phyloP scores from a whole-genome alignment of 2,113 vertebrate species.

The Steatornis caripensis region DNA sequence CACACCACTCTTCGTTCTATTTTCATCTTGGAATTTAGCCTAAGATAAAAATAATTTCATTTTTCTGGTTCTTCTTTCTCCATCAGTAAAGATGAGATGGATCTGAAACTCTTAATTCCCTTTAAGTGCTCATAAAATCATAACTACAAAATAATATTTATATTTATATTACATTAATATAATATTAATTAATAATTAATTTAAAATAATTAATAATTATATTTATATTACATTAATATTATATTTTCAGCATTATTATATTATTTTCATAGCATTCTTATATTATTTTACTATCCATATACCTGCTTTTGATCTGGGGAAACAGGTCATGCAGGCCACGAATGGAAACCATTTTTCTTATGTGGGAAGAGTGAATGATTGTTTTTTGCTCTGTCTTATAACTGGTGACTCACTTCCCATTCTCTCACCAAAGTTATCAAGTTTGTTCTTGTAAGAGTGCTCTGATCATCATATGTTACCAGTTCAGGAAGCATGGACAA shows the following conservation, averaged over 20 bases:
- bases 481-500: background rate
- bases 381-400: background rate
- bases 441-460: background rate
- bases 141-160: background rate
- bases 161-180: too few species aligned
- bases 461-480: background rate
- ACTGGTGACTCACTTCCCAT: background rate
- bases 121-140: background rate
- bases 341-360: background rate
- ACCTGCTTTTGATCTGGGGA: background rate
- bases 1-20: background rate
- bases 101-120: background rate
- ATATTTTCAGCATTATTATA: background rate
- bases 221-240: too few species aligned
- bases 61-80: background rate
- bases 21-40: background rate
- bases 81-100: background rate
- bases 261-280: background rate
- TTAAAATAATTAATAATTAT: too few species aligned
- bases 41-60: background rate
- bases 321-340: background rate
- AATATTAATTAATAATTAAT: too few species aligned
- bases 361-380: background rate
- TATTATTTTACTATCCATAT: background rate
- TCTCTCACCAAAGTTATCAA: background rate